A percentile compares a stretch with the other conserved stretches of the same genome.
phyloP scores from a whole-genome alignment of 1,140 invertebrate species.

The Cardiocondyla obscurior region DNA sequence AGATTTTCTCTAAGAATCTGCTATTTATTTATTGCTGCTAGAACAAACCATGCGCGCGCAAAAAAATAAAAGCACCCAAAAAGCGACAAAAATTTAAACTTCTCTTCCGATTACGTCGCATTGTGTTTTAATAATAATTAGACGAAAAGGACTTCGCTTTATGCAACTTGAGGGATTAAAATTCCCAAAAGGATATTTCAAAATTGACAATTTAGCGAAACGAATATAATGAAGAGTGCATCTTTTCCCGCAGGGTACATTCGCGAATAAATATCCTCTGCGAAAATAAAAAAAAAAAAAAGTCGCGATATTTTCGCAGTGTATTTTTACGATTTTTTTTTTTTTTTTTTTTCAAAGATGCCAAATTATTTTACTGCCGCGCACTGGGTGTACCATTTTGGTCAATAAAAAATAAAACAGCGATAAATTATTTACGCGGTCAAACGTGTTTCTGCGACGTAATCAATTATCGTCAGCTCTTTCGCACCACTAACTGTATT shows the following conservation, averaged over 20 bases:
- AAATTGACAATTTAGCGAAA: slow-evolving; percentile 25
- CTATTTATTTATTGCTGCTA: too few relatives aligned
- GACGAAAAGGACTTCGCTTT: slow-evolving; percentile 18
- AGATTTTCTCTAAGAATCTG: neutral
- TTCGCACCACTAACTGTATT: slow-evolving; percentile 53
- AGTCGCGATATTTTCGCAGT: slow-evolving; percentile 15
- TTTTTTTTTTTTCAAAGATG: slow-evolving; percentile 32
- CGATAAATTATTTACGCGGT: slow-evolving; percentile 54
- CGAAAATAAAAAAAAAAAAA: too few relatives aligned
- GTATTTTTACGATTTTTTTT: slow-evolving; percentile 39
- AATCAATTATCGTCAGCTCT: slow-evolving; percentile 56
- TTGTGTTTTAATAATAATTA: slow-evolving; percentile 43
- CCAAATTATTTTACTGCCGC: slow-evolving; percentile 42
- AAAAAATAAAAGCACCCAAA: too few relatives aligned
- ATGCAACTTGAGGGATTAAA: slow-evolving; percentile 23
- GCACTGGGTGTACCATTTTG: slow-evolving; percentile 22
- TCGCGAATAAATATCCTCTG: slow-evolving; percentile 34
- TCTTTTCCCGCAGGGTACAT: neutral
- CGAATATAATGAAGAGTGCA: slow-evolving; percentile 30
- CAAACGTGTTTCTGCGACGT: slow-evolving; percentile 53
- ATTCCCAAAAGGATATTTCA: slow-evolving; percentile 30
- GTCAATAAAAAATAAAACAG: slow-evolving; percentile 40
- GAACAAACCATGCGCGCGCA: too few relatives aligned
- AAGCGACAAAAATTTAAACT: slow-evolving; percentile 5
- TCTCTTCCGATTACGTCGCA: neutral